Evolutionary conservation across 2,888 invertebrate species (phyloP), one percentile per base, ranked within the genome.

Genomic region (Pharmacophagus antenor): DNA sequence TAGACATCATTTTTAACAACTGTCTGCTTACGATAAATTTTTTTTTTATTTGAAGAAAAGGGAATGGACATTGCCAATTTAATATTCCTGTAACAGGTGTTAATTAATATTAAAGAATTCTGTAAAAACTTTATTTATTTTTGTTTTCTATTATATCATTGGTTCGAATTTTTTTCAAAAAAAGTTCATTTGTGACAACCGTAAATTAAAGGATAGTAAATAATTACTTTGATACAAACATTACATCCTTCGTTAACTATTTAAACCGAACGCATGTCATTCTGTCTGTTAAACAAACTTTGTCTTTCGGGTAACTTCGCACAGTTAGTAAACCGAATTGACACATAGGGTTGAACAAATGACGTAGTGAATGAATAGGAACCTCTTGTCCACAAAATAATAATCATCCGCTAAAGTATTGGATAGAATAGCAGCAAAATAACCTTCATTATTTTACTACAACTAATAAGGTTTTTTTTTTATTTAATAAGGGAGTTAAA

Each of bases 311-410:
- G 49, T 42, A 49, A 59, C 54, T 59, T 42, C 48, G 31, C 47
- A 17, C 27, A 85, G 88, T 85, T 87, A 80, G 85, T 82, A 85
- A 87, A 88, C 88, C 88, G 87, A 90, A 89, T 89, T 88, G 88
- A 88, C 88, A 88, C 87, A 88, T 88, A 88, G 88, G 87, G 88
- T 88, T 90, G 86, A 84, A 86, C 88, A 88, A 89, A 90, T 88
- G 88, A 83, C 81, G 88, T 81, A 88, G 88, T 83, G 85, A 80
- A 80, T 75, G 79, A 79, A 78, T 79, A 48, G 42, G 21, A 27
- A 20, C 22, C 48, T 42, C n/a, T 31, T 74, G 80, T 82, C 84
- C 79, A 80, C 76, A 81, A 85, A 87, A 86, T 87, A 86, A 85
- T 86, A 85, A 86, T 86, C 84, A 85, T 77, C 80, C 70, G 78